These are phyloP conservation scores for Lysiphlebus fabarum DNA, from an alignment of 1,140 invertebrate genomes.

Conservation along the genomic window DNA sequence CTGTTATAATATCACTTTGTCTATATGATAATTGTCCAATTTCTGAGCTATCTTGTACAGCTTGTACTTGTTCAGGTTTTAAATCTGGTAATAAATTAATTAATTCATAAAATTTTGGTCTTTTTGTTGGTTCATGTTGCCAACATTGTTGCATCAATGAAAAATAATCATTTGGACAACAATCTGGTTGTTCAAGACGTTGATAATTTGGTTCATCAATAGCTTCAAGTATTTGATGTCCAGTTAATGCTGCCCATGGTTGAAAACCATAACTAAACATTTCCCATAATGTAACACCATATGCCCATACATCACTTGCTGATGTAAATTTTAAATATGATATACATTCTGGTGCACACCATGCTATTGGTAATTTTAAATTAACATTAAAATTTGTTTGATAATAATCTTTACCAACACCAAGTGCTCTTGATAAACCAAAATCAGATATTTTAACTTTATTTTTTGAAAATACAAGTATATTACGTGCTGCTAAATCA, in stretches of 20 bases:
- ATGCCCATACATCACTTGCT: slow-evolving; percentile 96
- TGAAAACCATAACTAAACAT: slow-evolving; percentile 98
- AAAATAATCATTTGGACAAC: slow-evolving; percentile 93
- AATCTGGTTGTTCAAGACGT: slow-evolving; percentile 87
- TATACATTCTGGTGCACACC: slow-evolving; percentile 98
- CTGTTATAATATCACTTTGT: slow-evolving; percentile 87
- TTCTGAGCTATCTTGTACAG: slow-evolving; percentile 60
- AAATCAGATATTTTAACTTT: slow-evolving; percentile 99
- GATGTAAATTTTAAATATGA: slow-evolving; percentile 94
- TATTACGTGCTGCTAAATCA: slow-evolving; percentile 92
- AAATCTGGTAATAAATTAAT: slow-evolving; percentile 76
- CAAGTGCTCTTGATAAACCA: slow-evolving; percentile 90
- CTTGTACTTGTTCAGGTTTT: slow-evolving; percentile 87
- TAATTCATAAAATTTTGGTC: slow-evolving; percentile 90
- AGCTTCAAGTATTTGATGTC: slow-evolving; percentile 92
- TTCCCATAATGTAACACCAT: slow-evolving; percentile 97
- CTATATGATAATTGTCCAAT: slow-evolving; percentile 78
- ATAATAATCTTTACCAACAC: slow-evolving; percentile 98
- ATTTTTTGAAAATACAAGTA: slow-evolving; percentile 92
- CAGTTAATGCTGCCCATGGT: slow-evolving; percentile 93
- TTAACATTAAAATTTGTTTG: slow-evolving; percentile 98
- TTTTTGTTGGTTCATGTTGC: slow-evolving; percentile 84
- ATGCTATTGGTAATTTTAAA: slow-evolving; percentile 95
- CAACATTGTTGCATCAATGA: slow-evolving; percentile 92
- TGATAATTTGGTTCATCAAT: slow-evolving; percentile 91